These are phyloP conservation scores for Lepeophtheirus nordmannii DNA, from an alignment of 2,888 invertebrate species.

Conservation along the genomic window DNA sequence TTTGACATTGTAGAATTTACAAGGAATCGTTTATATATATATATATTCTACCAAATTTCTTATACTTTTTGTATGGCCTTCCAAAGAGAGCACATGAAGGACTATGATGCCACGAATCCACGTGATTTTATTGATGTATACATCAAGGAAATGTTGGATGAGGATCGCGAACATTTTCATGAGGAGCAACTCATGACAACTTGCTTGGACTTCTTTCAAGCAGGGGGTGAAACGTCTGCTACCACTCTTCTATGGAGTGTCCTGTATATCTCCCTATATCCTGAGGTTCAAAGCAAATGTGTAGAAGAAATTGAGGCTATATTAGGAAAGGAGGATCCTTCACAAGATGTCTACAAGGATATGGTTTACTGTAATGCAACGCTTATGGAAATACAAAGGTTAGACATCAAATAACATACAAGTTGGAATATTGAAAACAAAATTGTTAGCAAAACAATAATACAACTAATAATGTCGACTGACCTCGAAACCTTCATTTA, in stretches of 20 bases:
- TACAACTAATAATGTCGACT: too few relatives aligned
- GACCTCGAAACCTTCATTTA: too few relatives aligned
- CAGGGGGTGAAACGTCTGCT: conserved; percentile 12
- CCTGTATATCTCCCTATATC: conserved; percentile 7
- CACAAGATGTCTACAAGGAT: background rate
- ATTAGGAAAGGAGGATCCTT: background rate
- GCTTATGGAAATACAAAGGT: conserved; percentile 13
- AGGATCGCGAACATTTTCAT: background rate
- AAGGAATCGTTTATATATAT: too few relatives aligned
- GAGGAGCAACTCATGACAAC: conserved; percentile 5
- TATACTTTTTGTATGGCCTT: background rate
- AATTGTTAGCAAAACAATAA: too few relatives aligned
- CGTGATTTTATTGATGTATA: conserved; percentile 20
- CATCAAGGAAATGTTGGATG: conserved; percentile 9
- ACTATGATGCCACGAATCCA: background rate
- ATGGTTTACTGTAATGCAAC: conserved; percentile 12
- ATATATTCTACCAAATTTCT: background rate
- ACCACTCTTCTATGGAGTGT: conserved; percentile 3
- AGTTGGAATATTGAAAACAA: too few relatives aligned
- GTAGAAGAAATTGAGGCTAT: background rate
- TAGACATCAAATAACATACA: too few relatives aligned
- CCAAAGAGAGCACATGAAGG: background rate
- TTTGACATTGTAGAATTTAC: too few relatives aligned
- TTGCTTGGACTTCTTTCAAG: conserved; percentile 19
- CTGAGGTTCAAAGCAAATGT: conserved; percentile 10